These are phyloP conservation scores for Pimpla rufipes DNA, from an alignment of 2,888 invertebrate genomes.

Conservation along the genomic window DNA sequence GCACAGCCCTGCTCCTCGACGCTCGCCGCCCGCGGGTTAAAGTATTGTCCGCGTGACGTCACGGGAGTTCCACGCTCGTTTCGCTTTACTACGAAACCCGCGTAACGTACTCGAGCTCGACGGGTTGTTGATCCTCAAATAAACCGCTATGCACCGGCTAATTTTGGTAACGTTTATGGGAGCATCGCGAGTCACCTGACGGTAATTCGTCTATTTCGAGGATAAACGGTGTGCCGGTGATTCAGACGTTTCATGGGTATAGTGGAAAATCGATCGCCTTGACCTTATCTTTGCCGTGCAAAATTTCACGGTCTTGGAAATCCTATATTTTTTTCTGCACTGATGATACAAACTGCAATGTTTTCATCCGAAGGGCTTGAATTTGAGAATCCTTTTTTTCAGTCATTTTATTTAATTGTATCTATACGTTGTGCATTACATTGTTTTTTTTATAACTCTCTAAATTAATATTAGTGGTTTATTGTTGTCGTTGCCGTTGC, in stretches of 20 bases:
- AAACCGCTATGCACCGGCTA: conserved; percentile 42
- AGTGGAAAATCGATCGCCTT: conserved; percentile 14
- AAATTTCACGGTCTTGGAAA: neutral
- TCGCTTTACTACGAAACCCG: conserved; percentile 63
- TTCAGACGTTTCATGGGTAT: neutral
- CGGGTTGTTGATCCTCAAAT: conserved; percentile 53
- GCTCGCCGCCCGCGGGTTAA: conserved; percentile 57
- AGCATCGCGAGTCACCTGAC: conserved; percentile 11
- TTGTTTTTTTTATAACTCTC: neutral
- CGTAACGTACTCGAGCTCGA: conserved; percentile 35
- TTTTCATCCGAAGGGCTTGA: no score
- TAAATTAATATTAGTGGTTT: neutral
- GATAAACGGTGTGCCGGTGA: neutral
- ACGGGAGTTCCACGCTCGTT: conserved; percentile 54
- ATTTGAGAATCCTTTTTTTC: no score
- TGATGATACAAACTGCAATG: no score
- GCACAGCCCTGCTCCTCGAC: conserved; percentile 37
- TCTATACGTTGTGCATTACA: no score
- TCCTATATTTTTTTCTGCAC: neutral
- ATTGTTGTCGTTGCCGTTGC: neutral
- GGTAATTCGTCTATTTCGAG: conserved; percentile 15
- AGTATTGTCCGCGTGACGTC: conserved; percentile 78
- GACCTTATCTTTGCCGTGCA: neutral
- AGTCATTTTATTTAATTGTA: no score
- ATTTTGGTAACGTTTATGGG: conserved; percentile 22